Conservation (phyloP, 2,797 vertebrate genomes). For the Dermochelys coriacea region DNA sequence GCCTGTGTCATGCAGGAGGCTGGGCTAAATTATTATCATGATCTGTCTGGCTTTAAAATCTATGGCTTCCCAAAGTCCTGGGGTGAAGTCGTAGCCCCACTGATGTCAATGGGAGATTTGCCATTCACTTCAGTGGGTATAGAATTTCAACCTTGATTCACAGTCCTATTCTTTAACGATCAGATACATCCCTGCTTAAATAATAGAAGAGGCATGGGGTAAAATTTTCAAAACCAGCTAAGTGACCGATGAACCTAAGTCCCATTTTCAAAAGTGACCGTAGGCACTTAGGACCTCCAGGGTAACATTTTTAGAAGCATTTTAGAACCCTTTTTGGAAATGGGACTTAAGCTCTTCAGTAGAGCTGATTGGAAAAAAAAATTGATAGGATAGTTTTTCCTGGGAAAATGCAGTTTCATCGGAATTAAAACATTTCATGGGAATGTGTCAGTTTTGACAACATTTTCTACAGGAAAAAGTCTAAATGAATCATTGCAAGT, state of each 20-base stretch:
- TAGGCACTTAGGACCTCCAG: not conserved
- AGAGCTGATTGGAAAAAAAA: no score
- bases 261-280: not conserved
- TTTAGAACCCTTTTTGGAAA: not conserved
- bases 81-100: no score
- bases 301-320: not conserved
- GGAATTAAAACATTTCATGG: not conserved
- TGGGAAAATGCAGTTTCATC: not conserved
- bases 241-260: not conserved
- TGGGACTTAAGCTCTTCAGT: not conserved
- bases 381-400: not conserved
- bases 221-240: not conserved
- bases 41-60: not conserved
- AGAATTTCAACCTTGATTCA: no score
- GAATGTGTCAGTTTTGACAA: no score
- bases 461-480: not conserved
- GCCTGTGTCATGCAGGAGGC: not conserved
- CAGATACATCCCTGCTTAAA: no score
- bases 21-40: not conserved
- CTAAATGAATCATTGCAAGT: not conserved
- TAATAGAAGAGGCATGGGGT: not conserved
- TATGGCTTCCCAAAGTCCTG: no score
- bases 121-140: no score
- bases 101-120: no score
- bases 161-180: no score